Base-by-base conservation (phyloP, 1,140 invertebrate species). In the Caenorhabditis remanei region DNA sequence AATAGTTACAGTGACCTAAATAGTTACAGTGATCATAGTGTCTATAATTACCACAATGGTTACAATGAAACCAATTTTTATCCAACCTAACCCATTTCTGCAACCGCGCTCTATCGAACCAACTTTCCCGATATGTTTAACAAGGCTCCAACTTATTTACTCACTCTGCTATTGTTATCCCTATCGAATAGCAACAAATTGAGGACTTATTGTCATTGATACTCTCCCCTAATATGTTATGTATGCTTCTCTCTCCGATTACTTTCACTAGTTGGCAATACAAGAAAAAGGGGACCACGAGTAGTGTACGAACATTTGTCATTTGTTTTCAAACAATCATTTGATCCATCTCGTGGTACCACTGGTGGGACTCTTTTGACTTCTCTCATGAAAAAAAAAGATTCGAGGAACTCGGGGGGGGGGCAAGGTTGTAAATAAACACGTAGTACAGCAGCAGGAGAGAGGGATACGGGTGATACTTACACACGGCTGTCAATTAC, bases 371-470 rank as follows among this genome's bases (percentile, higher is more conserved):
- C 9, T 32, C 58, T 71, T 71, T 71, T 71, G 7, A 9, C 16
- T 9, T 43, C n/a, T 71, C 41, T 16, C 21, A 14, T 9, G 21
- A 24, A 9, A 41, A 5, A 79, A 50, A 79, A 50, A 24, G 40
- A 46, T 79, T 43, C 71, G 46, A 13, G 46, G 71, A 79, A 79
- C 46, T 32, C 46, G 9, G 13, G n/a, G n/a, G 40, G 4, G 41
- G 65, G 65, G 11, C n/a, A 79, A 79, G 71, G 46, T 79, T 79
- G 71, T 79, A 79, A 79, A 79, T 79, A 79, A 79, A 79, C 71
- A 79, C 71, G 40, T 48, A 79, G 71, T 79, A 79, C 71, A 79
- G 46, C 67, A 43, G 41, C 9, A 13, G 24, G 63, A 41, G 50
- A 16, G 50, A 53, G 16, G 14, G 56, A 58, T 58, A 58, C 56